These are phyloP conservation scores for Vulpes ferrilata DNA, from an alignment of 2,113 vertebrate species.

Conservation along the genomic window DNA sequence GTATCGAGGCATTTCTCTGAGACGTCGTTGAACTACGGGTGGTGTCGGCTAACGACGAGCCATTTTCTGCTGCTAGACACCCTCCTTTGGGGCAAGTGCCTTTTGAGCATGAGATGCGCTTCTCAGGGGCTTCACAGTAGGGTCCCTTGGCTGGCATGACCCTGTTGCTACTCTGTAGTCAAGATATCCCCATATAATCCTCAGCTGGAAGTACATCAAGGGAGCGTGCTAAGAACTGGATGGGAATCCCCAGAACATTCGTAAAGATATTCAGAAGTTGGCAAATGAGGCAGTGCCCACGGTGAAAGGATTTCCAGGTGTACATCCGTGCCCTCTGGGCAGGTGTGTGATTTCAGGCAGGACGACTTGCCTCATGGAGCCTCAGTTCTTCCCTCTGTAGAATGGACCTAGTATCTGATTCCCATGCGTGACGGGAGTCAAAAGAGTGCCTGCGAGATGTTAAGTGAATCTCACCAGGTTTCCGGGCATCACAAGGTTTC, in stretches of 20 bases:
- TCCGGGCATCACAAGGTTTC: background rate
- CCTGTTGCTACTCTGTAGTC: background rate
- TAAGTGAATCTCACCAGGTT: no score
- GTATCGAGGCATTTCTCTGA: background rate
- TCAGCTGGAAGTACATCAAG: background rate
- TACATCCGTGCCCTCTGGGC: background rate
- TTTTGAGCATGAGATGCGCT: background rate
- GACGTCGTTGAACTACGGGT: no score
- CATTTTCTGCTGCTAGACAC: background rate
- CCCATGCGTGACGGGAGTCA: background rate
- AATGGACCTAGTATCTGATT: background rate
- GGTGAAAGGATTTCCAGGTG: background rate
- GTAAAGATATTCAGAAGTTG: background rate
- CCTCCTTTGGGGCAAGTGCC: background rate
- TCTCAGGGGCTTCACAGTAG: background rate
- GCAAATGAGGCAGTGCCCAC: background rate
- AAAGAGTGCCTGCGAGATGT: background rate
- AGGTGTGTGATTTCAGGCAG: background rate
- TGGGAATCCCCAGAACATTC: background rate
- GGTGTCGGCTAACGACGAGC: background rate
- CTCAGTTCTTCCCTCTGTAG: background rate
- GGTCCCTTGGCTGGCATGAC: background rate
- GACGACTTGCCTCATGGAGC: background rate
- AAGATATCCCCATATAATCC: no score
- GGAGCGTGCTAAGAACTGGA: background rate